Evolutionary conservation across 2,888 invertebrate genomes (phyloP).

Genomic region (Andrena marginata): DNA sequence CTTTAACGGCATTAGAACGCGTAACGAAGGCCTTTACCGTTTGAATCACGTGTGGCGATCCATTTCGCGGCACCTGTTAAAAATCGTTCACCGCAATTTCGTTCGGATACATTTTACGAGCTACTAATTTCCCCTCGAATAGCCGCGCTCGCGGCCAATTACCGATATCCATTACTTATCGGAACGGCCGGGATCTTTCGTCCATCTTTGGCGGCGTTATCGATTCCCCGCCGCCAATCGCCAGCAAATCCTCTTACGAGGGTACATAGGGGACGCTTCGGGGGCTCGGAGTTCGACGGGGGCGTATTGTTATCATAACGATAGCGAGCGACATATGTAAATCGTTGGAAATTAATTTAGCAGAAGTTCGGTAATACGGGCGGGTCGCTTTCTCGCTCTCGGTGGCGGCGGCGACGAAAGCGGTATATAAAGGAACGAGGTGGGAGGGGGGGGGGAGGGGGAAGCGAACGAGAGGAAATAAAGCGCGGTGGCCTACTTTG

Average conservation of each 20-base stretch:
- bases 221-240: constrained; percentile 59
- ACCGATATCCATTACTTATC: constrained; percentile 51
- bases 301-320: constrained; percentile 71
- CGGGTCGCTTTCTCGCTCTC: constrained; percentile 41
- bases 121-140: constrained; percentile 20
- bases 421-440: constrained; percentile 44
- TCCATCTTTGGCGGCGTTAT: constrained; percentile 48
- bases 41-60: constrained; percentile 2
- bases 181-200: constrained; percentile 40
- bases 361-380: constrained; percentile 68
- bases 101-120: constrained; percentile 25
- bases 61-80: constrained; percentile 6
- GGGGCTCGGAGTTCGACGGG: constrained; percentile 22
- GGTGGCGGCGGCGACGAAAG: constrained; percentile 43
- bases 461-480: constrained; percentile 66
- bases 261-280: constrained; percentile 7
- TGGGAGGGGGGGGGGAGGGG: no score
- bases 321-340: constrained; percentile 72
- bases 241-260: constrained; percentile 69
- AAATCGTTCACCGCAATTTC: constrained; percentile 31
- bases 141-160: constrained; percentile 45
- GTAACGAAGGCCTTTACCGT: neutral
- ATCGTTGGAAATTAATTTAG: constrained; percentile 76
- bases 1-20: neutral
- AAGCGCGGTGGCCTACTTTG: constrained; percentile 71